Percentiles rank a stretch among this genome's conserved stretches.
Evolutionary conservation across 2,888 invertebrate genomes (phyloP).

Genomic region (Meghimatium bilineatum): DNA sequence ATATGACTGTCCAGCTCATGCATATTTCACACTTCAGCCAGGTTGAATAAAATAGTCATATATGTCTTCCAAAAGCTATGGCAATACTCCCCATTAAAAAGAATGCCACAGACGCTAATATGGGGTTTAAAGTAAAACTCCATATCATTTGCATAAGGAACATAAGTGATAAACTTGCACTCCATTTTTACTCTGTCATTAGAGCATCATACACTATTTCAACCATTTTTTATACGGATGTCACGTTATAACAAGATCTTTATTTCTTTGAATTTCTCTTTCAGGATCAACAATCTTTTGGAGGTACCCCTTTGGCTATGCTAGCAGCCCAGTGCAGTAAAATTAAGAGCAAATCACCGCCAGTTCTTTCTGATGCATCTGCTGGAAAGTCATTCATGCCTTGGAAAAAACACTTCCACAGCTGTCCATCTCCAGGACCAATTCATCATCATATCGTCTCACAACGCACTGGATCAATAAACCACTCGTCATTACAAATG

Average conservation of each 20-base stretch:
- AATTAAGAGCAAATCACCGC: conserved; percentile 94
- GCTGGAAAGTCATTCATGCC: conserved; percentile 85
- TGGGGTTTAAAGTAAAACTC: too few relatives aligned
- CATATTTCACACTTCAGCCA: too few relatives aligned
- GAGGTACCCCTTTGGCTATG: conserved; percentile 93
- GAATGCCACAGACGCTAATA: too few relatives aligned
- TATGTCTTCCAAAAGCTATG: too few relatives aligned
- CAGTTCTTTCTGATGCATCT: conserved; percentile 95
- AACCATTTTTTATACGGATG: background rate
- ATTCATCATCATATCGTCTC: conserved; percentile 62
- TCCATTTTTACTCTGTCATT: too few relatives aligned
- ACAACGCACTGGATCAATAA: conserved; percentile 46
- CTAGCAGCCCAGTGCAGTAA: conserved; percentile 98
- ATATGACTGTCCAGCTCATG: too few relatives aligned
- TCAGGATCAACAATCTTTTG: conserved; percentile 71
- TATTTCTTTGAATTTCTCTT: conserved; percentile 43
- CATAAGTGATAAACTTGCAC: too few relatives aligned
- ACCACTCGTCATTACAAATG: conserved; percentile 7
- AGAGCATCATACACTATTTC: background rate
- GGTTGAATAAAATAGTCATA: too few relatives aligned
- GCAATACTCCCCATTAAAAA: too few relatives aligned
- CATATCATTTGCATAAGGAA: too few relatives aligned
- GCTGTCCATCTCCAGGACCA: conserved; percentile 54
- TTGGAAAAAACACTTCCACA: conserved; percentile 63
- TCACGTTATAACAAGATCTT: background rate